Conservation (phyloP, 2,797 vertebrate genomes). For the Nothura maculosa region DNA sequence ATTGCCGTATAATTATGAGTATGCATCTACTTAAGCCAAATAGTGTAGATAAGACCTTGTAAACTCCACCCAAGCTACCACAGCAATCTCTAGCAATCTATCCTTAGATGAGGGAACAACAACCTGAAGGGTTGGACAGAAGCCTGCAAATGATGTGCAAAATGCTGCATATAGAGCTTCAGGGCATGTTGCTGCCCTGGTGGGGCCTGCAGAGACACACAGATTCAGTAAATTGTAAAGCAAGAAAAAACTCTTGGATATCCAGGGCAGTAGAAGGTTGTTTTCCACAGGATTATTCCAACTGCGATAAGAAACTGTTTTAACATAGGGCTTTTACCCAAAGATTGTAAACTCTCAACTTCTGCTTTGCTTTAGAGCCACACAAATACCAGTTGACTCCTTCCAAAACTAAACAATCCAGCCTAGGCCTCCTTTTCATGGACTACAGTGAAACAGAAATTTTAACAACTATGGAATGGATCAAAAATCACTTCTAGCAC, state of each 20-base stretch:
- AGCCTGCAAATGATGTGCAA: slow-evolving; percentile 26
- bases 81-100: not conserved
- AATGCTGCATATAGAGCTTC: not conserved
- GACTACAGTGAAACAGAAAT: not conserved
- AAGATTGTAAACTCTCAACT: not conserved
- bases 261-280: not conserved
- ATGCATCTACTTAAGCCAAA: not conserved
- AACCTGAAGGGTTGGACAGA: not conserved
- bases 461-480: not conserved
- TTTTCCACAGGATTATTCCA: not conserved
- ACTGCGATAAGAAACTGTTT: not conserved
- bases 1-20: not conserved
- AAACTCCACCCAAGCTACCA: not conserved
- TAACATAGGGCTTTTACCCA: not conserved
- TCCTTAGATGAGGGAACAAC: not conserved
- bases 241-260: not conserved
- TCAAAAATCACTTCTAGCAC: not conserved
- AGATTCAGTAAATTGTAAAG: not conserved
- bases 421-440: not conserved
- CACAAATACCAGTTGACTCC: not conserved
- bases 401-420: not conserved
- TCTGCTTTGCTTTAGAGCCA: not conserved
- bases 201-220: not conserved
- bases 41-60: not conserved
- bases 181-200: not conserved